These are phyloP conservation scores for Zelostemma sp. DNA, from an alignment of 1,140 invertebrate genomes.

Conservation along the genomic window DNA sequence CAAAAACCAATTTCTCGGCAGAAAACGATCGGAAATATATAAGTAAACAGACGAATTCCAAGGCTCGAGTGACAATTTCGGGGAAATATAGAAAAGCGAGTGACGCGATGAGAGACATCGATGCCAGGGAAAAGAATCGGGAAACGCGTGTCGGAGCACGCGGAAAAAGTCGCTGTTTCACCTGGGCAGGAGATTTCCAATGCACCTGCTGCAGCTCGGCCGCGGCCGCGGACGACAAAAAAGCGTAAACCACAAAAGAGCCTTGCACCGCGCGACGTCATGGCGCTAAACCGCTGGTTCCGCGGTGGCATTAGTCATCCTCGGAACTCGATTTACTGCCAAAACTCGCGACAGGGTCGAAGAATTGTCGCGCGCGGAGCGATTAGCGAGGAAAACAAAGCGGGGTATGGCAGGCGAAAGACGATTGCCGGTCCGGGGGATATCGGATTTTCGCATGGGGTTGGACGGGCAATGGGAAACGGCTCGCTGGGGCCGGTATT, in stretches of 20 bases:
- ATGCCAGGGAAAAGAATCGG: background rate
- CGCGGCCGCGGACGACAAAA: constrained; percentile 5
- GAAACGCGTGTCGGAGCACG: background rate
- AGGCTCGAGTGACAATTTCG: too few relatives aligned
- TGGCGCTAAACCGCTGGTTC: constrained; percentile 21
- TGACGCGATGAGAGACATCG: background rate
- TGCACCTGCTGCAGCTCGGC: constrained; percentile 27
- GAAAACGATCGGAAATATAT: too few relatives aligned
- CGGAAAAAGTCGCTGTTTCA: constrained; percentile 4
- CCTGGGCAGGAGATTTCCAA: constrained; percentile 1
- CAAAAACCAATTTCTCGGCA: too few relatives aligned
- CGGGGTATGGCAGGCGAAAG: constrained; percentile 5
- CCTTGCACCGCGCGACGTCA: constrained; percentile 24
- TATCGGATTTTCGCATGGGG: constrained; percentile 1
- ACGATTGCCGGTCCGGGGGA: constrained; percentile 1
- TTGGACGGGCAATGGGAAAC: background rate
- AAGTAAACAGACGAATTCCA: too few relatives aligned
- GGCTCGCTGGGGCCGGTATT: background rate
- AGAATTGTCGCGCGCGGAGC: too few relatives aligned
- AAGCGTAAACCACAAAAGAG: constrained; percentile 20
- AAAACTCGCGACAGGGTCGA: too few relatives aligned
- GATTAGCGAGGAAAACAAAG: too few relatives aligned
- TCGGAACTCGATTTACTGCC: too few relatives aligned
- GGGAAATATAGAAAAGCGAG: too few relatives aligned
- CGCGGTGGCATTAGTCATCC: constrained; percentile 11